Conservation (phyloP, 2,797 vertebrate genomes). For the Gobionotothen gibberifrons region DNA sequence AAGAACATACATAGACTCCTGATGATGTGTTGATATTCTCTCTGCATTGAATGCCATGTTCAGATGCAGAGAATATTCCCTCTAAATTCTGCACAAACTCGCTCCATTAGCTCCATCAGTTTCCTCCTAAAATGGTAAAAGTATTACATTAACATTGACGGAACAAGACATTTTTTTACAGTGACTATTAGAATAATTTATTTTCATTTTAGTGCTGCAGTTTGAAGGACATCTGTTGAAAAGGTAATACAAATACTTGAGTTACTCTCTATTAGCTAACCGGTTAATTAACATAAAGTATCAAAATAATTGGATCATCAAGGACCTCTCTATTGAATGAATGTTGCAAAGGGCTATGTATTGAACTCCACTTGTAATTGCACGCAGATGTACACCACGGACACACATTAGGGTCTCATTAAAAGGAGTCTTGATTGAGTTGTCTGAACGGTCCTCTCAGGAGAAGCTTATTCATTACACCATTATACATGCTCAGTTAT, state of each 20-base stretch:
- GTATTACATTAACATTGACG: neutral
- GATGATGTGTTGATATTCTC: neutral
- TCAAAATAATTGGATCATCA: no score
- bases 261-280: neutral
- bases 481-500: slow-evolving; percentile 16
- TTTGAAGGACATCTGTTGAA: neutral
- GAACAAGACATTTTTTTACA: neutral
- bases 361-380: slow-evolving; percentile 17
- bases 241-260: neutral
- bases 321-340: neutral
- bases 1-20: neutral
- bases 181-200: neutral
- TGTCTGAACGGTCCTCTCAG: slow-evolving; percentile 18
- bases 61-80: neutral
- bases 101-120: neutral
- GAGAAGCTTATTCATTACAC: slow-evolving; percentile 6
- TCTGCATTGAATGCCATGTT: neutral
- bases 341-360: neutral
- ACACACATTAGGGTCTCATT: slow-evolving; percentile 22
- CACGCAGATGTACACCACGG: neutral
- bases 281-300: no score
- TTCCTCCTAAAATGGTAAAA: neutral
- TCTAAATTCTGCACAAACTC: neutral
- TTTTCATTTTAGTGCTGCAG: neutral
- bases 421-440: slow-evolving; percentile 25